Conservation (phyloP, 2,888 invertebrate genomes). For the Hartigia nigra region DNA sequence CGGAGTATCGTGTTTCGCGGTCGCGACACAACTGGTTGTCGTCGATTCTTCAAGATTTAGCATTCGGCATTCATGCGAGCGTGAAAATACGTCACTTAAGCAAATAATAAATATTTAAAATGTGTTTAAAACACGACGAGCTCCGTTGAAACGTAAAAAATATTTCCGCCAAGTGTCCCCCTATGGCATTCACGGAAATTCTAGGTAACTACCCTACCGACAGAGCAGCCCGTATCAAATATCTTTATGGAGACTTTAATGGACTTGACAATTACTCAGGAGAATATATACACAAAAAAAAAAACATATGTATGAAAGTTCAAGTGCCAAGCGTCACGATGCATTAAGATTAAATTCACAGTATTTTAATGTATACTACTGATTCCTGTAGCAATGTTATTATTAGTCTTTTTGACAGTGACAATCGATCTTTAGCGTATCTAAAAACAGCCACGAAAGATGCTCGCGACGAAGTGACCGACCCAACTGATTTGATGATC, state of each 20-base stretch:
- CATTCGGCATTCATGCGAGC: not conserved
- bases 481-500: conserved; percentile 25
- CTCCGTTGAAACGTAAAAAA: not conserved
- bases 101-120: conserved; percentile 40
- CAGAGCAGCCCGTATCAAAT: not conserved
- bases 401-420: not conserved
- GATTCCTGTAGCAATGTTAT: not conserved
- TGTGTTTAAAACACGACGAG: conserved; percentile 8
- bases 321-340: not conserved
- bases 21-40: not conserved
- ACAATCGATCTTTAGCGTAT: not conserved
- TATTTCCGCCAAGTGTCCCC: not conserved
- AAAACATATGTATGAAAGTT: not conserved
- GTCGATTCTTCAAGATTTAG: not conserved
- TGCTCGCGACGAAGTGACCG: not conserved
- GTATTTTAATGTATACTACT: not conserved
- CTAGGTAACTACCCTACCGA: not conserved
- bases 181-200: not conserved
- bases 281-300: not conserved
- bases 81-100: conserved; percentile 8
- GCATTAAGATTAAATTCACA: not conserved
- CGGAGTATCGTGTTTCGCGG: not conserved
- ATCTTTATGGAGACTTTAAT: not conserved
- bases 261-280: not conserved
- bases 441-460: not conserved